phyloP scores from a whole-genome alignment of 1,140 invertebrate genomes.

The Ostrea denselamellosa region DNA sequence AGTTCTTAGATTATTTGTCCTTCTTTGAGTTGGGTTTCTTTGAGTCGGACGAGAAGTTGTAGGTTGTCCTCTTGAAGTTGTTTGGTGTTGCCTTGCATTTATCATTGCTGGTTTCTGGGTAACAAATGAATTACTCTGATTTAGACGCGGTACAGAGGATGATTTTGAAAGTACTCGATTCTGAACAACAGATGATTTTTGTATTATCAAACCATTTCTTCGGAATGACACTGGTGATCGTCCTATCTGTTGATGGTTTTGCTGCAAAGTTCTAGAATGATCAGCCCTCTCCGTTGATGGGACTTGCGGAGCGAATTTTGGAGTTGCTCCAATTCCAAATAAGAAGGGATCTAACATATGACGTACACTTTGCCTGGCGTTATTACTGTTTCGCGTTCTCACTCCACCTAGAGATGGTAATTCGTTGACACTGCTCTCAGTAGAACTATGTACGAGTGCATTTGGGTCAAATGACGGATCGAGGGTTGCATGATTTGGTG shows the following conservation, averaged over 20 bases:
- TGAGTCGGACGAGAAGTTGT: background rate
- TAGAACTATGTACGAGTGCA: background rate
- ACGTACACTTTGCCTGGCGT: background rate
- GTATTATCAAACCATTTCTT: background rate
- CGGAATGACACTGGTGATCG: background rate
- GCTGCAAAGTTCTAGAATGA: background rate
- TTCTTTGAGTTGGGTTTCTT: background rate
- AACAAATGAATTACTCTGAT: background rate
- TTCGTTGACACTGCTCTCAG: background rate
- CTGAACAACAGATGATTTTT: background rate
- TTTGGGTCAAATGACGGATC: slow-evolving; percentile 12
- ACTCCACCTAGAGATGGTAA: background rate
- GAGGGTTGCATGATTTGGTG: background rate
- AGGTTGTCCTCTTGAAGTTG: background rate
- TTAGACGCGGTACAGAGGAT: background rate
- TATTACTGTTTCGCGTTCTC: background rate
- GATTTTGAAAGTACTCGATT: background rate
- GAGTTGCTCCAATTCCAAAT: background rate
- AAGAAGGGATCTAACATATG: background rate
- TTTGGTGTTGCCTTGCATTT: background rate
- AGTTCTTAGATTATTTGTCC: background rate
- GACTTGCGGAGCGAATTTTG: background rate
- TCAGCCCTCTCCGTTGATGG: background rate
- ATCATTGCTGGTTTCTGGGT: background rate
- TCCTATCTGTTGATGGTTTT: background rate